Base-by-base conservation (phyloP, 2,797 vertebrate genomes). In the Sebastiscus albofasciatus region DNA sequence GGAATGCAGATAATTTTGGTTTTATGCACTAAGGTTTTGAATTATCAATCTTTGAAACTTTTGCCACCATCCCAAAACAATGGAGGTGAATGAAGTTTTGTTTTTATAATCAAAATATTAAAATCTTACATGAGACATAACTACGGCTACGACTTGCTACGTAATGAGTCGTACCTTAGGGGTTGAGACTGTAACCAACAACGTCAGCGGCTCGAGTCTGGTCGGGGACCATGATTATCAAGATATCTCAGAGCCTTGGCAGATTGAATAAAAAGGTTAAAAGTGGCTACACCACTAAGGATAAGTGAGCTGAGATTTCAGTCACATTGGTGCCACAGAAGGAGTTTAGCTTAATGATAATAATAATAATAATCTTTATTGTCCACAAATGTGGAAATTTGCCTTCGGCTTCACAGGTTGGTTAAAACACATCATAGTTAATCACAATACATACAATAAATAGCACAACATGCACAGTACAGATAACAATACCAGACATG, bases 61-160 rank as follows among this genome's bases (percentile, higher is more conserved):
- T 26, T n/a, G 39, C 24, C n/a, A 0, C 4, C 16, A 2, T 8
- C 22, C 13, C 1, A 24, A 34, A 14, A 26, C 36, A 69, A 16
- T 13, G 1, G 16, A 65, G 8, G 26, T 22, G 14, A 77, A 69
- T 75, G 0, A 4, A 2, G 6, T 58, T 10, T 33, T 13, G 10
- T 54, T 34, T 70, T 67, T 22, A 39, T 68, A 2, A 34, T 61
- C 1, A 29, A 55, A 55, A 11, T 49, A 60, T 52, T 74, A 6
- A 39, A 65, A 49, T 24, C 5, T 26, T 16, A 42, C n/a, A 6
- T 14, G n/a, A 14, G 1, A 10, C 12, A 1, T 42, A 18, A 4
- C 16, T 16, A n/a, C 0, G 0, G 42, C 6, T 8, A 58, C 14
- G 2, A 8, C 8, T 8, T 29, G 29, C 18, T 11, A 31, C 3